These are phyloP conservation scores for Mus musculus DNA, from an alignment of 2,113 vertebrate genomes.

Conservation along the genomic window DNA sequence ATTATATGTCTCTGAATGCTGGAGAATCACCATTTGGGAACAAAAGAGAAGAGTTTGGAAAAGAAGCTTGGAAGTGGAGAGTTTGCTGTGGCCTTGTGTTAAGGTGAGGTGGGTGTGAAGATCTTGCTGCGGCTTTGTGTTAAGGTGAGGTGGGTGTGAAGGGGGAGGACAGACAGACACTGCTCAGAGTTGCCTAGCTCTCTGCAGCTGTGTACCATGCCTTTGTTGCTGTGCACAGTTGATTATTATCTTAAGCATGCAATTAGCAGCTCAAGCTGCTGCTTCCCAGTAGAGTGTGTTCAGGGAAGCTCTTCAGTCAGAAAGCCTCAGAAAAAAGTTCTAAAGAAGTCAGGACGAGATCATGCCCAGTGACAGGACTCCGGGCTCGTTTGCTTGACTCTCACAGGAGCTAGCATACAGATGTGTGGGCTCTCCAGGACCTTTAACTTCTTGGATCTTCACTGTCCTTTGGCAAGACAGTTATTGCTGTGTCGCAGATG, in stretches of 20 bases:
- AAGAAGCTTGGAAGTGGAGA: not conserved
- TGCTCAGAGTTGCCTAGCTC: not conserved
- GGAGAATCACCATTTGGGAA: not conserved
- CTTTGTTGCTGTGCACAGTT: not conserved
- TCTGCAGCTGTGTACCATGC: not conserved
- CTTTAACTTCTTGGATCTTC: not conserved
- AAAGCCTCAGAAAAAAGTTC: not conserved
- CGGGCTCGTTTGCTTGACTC: not conserved
- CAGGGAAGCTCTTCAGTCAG: not conserved
- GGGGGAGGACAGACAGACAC: not conserved
- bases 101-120: not conserved
- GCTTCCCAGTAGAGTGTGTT: not conserved
- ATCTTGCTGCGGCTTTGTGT: not conserved
- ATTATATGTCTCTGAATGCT: not conserved
- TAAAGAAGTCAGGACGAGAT: not conserved
- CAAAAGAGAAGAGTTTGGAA: not conserved
- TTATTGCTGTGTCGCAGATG: not conserved
- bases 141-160: not conserved
- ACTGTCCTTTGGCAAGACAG: not conserved
- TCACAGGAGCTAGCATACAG: not conserved
- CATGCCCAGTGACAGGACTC: not conserved
- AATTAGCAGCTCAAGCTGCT: conserved; percentile 26
- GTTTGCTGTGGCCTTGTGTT: not conserved
- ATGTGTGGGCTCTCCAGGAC: not conserved
- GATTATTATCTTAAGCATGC: conserved; percentile 14